Conservation (phyloP, 1,140 invertebrate genomes). For the Dreissena rostriformis region DNA sequence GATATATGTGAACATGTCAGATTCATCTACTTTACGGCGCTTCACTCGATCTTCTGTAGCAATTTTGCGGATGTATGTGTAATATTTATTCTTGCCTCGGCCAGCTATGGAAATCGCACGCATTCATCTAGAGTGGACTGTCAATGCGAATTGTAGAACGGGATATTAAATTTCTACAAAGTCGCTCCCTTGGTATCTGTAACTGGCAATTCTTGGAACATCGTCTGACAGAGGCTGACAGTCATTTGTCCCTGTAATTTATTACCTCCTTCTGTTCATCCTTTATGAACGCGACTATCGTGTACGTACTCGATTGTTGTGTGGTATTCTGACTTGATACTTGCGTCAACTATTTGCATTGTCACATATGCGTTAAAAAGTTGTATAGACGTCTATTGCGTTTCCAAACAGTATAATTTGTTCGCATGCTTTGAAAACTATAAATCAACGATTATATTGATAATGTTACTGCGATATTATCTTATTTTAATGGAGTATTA, state of each 20-base stretch:
- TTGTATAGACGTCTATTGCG: no score
- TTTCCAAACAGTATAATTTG: no score
- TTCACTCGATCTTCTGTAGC: constrained; percentile 44
- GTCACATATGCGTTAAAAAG: no score
- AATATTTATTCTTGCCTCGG: constrained; percentile 49
- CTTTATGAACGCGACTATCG: no score
- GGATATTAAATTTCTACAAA: constrained; percentile 38
- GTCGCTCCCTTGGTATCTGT: constrained; percentile 32
- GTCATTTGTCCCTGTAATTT: background rate
- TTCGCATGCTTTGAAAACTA: no score
- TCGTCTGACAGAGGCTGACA: constrained; percentile 3
- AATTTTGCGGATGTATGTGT: constrained; percentile 57
- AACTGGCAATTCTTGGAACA: background rate
- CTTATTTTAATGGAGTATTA: no score
- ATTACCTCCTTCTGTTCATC: no score
- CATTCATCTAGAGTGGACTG: constrained; percentile 48
- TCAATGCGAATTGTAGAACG: constrained; percentile 45
- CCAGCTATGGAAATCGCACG: constrained; percentile 43
- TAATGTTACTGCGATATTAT: no score
- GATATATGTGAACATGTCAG: constrained; percentile 58
- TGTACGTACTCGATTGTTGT: no score
- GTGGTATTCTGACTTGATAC: no score
- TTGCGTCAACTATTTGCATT: no score
- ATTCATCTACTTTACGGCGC: constrained; percentile 54
- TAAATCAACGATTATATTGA: no score